Evolutionary conservation across 2,113 vertebrate genomes (phyloP), one percentile per base, ranked within the genome.

Genomic region (Pipa parva): DNA sequence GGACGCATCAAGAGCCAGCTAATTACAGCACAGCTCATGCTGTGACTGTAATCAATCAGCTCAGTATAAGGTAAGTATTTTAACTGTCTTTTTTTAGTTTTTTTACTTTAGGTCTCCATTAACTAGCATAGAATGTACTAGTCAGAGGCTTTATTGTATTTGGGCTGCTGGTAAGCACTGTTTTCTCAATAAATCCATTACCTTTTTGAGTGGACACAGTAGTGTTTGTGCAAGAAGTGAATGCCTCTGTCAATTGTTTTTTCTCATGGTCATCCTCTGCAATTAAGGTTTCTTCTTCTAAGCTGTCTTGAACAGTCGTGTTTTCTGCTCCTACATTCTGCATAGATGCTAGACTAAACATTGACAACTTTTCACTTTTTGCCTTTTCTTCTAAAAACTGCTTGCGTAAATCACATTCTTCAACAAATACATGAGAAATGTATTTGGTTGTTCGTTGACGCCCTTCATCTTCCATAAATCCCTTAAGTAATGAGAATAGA

Each of bases 381-480:
- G 96, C 92, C 63, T 90, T 90, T 79, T 99, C 96, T 54, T 92
- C 87, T 12, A 88, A 85, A 20, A 97, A 92, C 72, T 91, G 86
- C 7, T 87, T 90, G 71, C 91, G 92, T 17, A 93, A 82, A 68
- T 94, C 81, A 1, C 94, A 96, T 69, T 88, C 85, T 52, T 91
- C 87, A 0, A 92, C 94, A 67, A 84, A 97, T 58, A 80, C 83
- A 51, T 93, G 91, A 2, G 94, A 91, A 72, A 98, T 85, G 57
- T 86, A 99, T 63, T 95, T 97, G n/a, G 92, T 97, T 0, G 91
- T 97, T 56, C 97, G 88, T 77, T 99, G 97, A 1, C 97, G 89
- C 24, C 97, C 97, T 76, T 92, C 91, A 3, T 99, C 97, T 69
- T 91, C 94, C 96, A 99, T 95, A 76, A 99, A 97, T 1, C 94